These are phyloP conservation scores for Condylura cristata DNA, from an alignment of 2,113 vertebrate genomes.

Conservation along the genomic window DNA sequence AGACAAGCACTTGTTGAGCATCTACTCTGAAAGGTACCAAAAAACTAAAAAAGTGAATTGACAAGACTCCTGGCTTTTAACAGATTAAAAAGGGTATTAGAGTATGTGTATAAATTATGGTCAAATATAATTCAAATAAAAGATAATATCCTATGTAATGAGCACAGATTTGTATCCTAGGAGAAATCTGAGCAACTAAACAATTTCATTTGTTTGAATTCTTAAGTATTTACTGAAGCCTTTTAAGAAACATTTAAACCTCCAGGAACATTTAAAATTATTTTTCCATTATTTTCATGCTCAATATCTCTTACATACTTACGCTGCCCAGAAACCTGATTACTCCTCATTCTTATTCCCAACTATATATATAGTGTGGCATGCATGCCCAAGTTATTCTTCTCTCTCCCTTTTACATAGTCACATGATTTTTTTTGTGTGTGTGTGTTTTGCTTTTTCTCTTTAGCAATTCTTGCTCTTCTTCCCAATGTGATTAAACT, in stretches of 20 bases:
- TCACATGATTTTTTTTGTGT: not conserved
- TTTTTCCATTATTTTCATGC: not conserved
- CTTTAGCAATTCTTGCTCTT: not conserved
- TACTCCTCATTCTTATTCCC: not conserved
- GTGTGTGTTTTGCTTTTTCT: not conserved
- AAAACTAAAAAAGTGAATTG: not conserved
- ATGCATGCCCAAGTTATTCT: not conserved
- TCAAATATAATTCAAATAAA: not conserved
- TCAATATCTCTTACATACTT: not conserved
- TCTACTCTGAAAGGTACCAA: not conserved
- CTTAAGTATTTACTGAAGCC: not conserved
- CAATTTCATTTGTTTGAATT: slow-evolving; percentile 12
- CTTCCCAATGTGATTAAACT: not conserved
- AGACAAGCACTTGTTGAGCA: slow-evolving; percentile 20
- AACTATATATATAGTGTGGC: not conserved
- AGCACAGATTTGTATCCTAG: not conserved
- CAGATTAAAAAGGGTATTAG: not conserved
- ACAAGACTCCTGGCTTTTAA: not conserved
- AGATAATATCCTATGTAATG: not conserved
- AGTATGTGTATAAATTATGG: not conserved
- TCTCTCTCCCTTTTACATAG: not conserved
- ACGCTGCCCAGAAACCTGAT: not conserved
- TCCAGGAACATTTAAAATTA: not conserved
- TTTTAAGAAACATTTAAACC: slow-evolving; percentile 10
- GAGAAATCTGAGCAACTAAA: slow-evolving; percentile 7